Evolutionary conservation across 1,140 invertebrate species (phyloP).

Genomic region (Drosophila truncata): DNA sequence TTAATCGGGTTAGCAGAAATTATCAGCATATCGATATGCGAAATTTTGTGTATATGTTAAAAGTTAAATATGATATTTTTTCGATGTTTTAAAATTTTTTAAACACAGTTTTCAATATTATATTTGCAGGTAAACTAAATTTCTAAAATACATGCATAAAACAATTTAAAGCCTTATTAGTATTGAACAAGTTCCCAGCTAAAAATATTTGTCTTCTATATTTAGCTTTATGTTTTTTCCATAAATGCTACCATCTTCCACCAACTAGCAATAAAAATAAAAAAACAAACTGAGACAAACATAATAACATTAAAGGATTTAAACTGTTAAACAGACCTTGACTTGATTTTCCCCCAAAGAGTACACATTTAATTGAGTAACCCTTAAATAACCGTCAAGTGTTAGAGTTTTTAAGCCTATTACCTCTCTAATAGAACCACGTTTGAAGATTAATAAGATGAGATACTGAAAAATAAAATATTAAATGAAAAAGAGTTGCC

Average conservation of each 20-base stretch:
- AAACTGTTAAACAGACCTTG: constrained; percentile 9
- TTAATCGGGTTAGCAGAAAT: no score
- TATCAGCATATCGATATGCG: no score
- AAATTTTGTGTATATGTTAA: no score
- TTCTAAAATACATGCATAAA: no score
- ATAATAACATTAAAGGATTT: neutral
- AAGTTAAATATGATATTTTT: no score
- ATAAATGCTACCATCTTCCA: neutral
- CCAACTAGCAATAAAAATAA: neutral
- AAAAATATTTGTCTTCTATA: neutral
- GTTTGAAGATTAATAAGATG: constrained; percentile 25
- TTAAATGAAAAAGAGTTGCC: constrained; percentile 51
- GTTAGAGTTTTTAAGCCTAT: constrained; percentile 71
- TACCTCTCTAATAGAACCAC: constrained; percentile 31
- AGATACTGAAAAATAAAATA: neutral
- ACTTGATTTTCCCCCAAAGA: neutral
- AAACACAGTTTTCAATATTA: no score
- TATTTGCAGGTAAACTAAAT: no score
- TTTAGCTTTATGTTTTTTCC: neutral
- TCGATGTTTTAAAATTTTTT: no score
- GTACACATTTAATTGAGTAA: neutral
- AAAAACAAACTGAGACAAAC: neutral
- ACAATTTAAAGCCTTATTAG: no score
- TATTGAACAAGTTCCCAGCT: no score
- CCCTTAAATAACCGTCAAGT: constrained; percentile 50